Conservation (phyloP, 2,113 vertebrate species). For the Pseudolaguvia tuberculata region DNA sequence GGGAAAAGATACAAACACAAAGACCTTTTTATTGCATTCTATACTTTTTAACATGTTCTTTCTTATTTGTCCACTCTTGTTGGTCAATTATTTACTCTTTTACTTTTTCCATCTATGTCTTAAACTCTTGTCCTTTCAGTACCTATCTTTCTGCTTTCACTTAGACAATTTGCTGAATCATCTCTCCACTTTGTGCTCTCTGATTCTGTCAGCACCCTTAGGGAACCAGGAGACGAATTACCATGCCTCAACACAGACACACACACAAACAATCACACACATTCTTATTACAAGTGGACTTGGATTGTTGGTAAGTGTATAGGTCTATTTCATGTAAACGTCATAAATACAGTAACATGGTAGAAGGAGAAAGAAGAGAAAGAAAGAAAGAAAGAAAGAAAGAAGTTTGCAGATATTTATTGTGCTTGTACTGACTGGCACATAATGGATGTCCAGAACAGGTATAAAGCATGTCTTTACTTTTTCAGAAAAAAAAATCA, state of each 20-base stretch:
- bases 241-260: constrained; percentile 17
- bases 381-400: constrained; percentile 1
- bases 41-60: not conserved
- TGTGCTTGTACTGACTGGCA: not conserved
- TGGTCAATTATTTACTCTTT: too few species aligned
- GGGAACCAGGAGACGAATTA: constrained; percentile 58
- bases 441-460: not conserved
- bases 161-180: constrained; percentile 74
- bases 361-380: not conserved
- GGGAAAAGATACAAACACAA: not conserved
- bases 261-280: too few species aligned
- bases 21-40: not conserved
- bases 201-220: constrained; percentile 62
- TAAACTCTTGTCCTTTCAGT: constrained; percentile 49
- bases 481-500: not conserved
- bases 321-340: not conserved
- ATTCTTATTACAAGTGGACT: too few species aligned
- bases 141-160: constrained; percentile 1
- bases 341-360: constrained; percentile 38
- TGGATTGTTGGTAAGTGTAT: not conserved
- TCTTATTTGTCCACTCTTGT: not conserved
- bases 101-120: constrained; percentile 21
- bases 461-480: not conserved
- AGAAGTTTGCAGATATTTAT: not conserved
- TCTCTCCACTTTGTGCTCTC: constrained; percentile 55